Evolutionary conservation across 2,797 vertebrate genomes (phyloP).

Genomic region (Otolemur crassicaudatus): DNA sequence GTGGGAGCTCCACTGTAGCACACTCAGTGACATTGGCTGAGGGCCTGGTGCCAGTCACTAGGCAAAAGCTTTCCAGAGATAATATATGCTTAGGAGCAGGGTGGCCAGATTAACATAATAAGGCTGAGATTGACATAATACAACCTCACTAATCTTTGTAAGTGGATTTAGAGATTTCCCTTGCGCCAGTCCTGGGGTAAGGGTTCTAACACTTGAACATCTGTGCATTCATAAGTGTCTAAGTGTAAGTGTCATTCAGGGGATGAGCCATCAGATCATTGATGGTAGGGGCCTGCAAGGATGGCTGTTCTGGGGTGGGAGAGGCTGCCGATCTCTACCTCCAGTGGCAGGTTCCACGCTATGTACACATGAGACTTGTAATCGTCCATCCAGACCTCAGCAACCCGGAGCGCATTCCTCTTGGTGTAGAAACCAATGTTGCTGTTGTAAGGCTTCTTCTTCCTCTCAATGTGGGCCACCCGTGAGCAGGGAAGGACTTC

Average conservation of each 20-base stretch:
- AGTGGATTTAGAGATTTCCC: not conserved
- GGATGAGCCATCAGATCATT: not conserved
- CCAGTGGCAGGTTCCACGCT: slow-evolving; percentile 97
- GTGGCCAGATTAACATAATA: not conserved
- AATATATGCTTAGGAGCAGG: not conserved
- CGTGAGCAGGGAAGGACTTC: slow-evolving; percentile 98
- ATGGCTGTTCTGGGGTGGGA: not conserved
- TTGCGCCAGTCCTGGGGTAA: not conserved
- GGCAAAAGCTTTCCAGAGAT: not conserved
- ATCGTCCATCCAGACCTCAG: slow-evolving; percentile 99
- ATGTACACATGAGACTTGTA: slow-evolving; percentile 98
- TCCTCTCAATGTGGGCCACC: slow-evolving; percentile 96
- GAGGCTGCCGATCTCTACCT: slow-evolving; percentile 86
- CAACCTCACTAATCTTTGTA: not conserved
- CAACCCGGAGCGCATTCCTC: slow-evolving; percentile 96
- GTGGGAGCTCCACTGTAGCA: rapidly evolving
- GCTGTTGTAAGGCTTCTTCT: slow-evolving; percentile 97
- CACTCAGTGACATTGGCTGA: not conserved
- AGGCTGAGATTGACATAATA: not conserved
- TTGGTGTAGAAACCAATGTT: slow-evolving; percentile 97
- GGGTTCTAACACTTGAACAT: not conserved
- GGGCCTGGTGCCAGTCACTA: not conserved
- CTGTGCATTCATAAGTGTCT: not conserved
- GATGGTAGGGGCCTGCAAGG: not conserved
- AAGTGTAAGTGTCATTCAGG: not conserved